These are phyloP conservation scores for Benthosema pterotum DNA, from an alignment of 2,797 vertebrate species.

Conservation along the genomic window DNA sequence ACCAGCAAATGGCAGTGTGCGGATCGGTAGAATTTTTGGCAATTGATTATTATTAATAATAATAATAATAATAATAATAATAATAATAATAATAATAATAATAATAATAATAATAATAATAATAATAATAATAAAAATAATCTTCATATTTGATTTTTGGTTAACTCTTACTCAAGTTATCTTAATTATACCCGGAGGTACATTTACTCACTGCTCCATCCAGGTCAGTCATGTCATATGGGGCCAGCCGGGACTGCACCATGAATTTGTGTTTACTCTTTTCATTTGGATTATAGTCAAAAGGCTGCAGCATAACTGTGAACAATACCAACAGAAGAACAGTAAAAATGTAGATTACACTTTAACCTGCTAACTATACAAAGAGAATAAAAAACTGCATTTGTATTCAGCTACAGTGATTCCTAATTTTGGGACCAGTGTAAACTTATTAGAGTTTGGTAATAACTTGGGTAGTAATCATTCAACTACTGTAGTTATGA, in stretches of 20 bases:
- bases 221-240: slow-evolving; percentile 92
- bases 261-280: slow-evolving; percentile 99
- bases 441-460: not conserved
- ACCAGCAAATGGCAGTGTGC: too few relatives aligned
- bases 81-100: too few relatives aligned
- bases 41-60: too few relatives aligned
- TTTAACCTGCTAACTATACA: not conserved
- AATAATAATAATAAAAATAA: too few relatives aligned
- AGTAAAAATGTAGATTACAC: slow-evolving; percentile 1
- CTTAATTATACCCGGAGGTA: not conserved
- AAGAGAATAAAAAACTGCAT: not conserved
- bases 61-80: too few relatives aligned
- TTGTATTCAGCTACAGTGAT: not conserved
- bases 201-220: slow-evolving; percentile 90
- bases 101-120: too few relatives aligned
- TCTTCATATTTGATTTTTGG: too few relatives aligned
- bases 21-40: too few relatives aligned
- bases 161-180: too few relatives aligned
- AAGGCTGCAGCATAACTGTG: slow-evolving; percentile 96
- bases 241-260: slow-evolving; percentile 95
- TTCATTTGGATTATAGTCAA: slow-evolving; percentile 96
- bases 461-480: too few relatives aligned
- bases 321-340: slow-evolving; percentile 21
- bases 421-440: not conserved
- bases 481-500: too few relatives aligned